Conservation (phyloP, 1,140 invertebrate genomes). For the Ylistrum balloti region DNA sequence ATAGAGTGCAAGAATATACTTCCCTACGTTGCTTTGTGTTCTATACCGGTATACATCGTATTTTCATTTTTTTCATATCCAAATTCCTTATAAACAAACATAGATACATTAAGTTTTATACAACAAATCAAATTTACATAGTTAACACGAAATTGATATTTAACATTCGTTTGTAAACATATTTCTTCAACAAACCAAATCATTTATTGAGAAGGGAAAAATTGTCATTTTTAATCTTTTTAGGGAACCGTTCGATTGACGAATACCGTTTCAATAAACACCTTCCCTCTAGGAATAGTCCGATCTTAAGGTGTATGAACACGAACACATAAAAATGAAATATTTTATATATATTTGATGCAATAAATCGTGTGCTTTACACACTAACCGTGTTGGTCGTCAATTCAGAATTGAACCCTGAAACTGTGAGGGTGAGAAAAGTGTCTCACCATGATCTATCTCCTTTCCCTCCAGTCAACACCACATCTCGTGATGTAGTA, state of each 20-base stretch:
- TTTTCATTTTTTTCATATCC: no score
- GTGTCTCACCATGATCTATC: background rate
- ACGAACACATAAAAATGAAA: background rate
- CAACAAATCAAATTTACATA: background rate
- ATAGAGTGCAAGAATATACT: background rate
- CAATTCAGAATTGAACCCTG: background rate
- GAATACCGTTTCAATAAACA: no score
- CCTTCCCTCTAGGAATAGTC: no score
- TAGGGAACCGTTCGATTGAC: no score
- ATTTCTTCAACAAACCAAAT: no score
- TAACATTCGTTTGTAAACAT: background rate
- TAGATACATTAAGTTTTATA: no score
- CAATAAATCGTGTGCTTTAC: background rate
- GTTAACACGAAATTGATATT: background rate
- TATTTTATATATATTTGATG: background rate
- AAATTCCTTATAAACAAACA: no score
- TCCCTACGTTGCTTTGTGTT: background rate
- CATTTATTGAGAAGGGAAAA: no score
- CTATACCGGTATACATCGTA: background rate
- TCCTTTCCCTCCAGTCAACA: background rate
- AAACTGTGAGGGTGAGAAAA: background rate
- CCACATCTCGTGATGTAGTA: background rate
- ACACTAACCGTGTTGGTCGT: background rate
- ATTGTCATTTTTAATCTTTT: no score
- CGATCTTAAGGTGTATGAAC: background rate